Evolutionary conservation across 2,113 vertebrate species (phyloP).

Genomic region (Etheostoma spectabile): DNA sequence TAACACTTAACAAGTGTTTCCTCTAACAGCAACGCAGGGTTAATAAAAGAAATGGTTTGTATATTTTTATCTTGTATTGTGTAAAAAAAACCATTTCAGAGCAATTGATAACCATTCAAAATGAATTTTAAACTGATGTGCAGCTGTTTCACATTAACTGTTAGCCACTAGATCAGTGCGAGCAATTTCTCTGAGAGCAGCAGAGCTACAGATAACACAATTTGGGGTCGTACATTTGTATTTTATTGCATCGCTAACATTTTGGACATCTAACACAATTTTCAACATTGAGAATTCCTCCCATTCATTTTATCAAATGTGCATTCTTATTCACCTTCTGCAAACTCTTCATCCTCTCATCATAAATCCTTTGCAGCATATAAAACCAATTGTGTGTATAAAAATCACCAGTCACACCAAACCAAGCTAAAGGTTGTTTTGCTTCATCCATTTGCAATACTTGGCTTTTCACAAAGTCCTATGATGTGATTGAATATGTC

Average conservation of each 20-base stretch:
- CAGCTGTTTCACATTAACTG: slow-evolving; percentile 1
- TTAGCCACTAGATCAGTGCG: not conserved
- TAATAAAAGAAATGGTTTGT: not conserved
- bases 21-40: not conserved
- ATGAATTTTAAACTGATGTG: slow-evolving; percentile 11
- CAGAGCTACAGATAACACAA: slow-evolving; percentile 7
- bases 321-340: slow-evolving; percentile 9
- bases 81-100: not conserved
- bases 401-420: slow-evolving; percentile 44
- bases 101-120: not conserved
- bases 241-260: slow-evolving; percentile 35
- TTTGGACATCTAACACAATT: slow-evolving; percentile 22
- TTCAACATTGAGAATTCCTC: not conserved
- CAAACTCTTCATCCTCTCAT: slow-evolving; percentile 25
- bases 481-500: slow-evolving; percentile 52
- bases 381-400: slow-evolving; percentile 47
- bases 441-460: slow-evolving; percentile 43
- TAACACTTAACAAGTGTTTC: not conserved
- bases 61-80: not conserved
- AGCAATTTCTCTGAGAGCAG: slow-evolving; percentile 11
- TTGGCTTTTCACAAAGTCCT: slow-evolving; percentile 55
- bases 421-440: slow-evolving; percentile 26
- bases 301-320: slow-evolving; percentile 10
- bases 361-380: slow-evolving; percentile 38
- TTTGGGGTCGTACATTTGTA: slow-evolving; percentile 1